A percentile compares a stretch with the other conserved stretches of the same genome.
Conservation (phyloP, 2,888 invertebrate genomes). For the Dorcus hopei region DNA sequence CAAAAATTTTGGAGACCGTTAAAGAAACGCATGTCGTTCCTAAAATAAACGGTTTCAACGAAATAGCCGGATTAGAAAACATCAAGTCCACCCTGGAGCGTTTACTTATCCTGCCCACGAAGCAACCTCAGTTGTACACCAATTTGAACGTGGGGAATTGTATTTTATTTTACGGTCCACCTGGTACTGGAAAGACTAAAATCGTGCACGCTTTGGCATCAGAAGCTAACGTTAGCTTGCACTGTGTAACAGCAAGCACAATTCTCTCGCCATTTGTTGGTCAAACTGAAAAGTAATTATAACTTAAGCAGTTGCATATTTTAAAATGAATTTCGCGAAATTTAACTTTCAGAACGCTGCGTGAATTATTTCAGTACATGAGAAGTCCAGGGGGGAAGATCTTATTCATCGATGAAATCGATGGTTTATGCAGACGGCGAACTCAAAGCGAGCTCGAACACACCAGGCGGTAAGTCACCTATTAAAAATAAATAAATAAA, state of each 20-base stretch:
- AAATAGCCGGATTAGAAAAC: slow-evolving; percentile 52
- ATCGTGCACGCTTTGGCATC: slow-evolving; percentile 48
- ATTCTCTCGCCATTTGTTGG: slow-evolving; percentile 56
- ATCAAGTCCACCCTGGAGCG: slow-evolving; percentile 52
- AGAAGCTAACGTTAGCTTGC: slow-evolving; percentile 52
- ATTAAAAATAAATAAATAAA: too few relatives aligned
- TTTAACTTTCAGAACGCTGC: slow-evolving; percentile 32
- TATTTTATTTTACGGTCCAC: slow-evolving; percentile 55
- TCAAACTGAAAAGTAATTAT: slow-evolving; percentile 56
- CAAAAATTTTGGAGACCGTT: slow-evolving; percentile 1
- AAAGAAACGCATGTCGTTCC: slow-evolving; percentile 32
- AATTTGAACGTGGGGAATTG: slow-evolving; percentile 50
- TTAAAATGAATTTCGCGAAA: too few relatives aligned
- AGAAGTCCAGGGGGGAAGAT: slow-evolving; percentile 41
- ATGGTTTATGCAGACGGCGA: slow-evolving; percentile 55
- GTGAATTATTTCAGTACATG: slow-evolving; percentile 37
- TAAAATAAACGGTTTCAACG: slow-evolving; percentile 42
- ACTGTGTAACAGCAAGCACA: slow-evolving; percentile 54
- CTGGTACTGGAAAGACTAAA: slow-evolving; percentile 52
- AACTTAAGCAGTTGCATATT: neutral
- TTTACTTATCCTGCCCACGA: slow-evolving; percentile 52
- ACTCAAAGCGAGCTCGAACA: slow-evolving; percentile 51
- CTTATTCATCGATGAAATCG: slow-evolving; percentile 60
- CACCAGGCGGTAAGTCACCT: slow-evolving; percentile 44
- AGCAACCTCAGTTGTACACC: slow-evolving; percentile 55